phyloP scores from a whole-genome alignment of 2,888 invertebrate genomes.

The Abscondita cerata region DNA sequence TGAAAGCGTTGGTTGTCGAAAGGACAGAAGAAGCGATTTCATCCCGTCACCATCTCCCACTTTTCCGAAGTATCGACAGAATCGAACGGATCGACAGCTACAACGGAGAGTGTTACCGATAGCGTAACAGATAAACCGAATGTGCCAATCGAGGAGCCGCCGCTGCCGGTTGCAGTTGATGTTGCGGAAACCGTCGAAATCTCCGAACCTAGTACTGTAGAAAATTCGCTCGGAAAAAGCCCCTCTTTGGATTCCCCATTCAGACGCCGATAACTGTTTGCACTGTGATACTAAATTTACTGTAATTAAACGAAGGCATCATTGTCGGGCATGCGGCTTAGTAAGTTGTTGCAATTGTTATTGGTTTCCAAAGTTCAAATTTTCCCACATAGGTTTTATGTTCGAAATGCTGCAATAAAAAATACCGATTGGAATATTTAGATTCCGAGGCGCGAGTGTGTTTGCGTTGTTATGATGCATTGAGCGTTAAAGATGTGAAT shows the following conservation, averaged over 20 bases:
- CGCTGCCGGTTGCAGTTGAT: background rate
- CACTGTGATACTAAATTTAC: constrained; percentile 83
- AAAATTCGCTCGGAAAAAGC: constrained; percentile 57
- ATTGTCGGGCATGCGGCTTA: constrained; percentile 87
- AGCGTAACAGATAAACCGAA: constrained; percentile 12
- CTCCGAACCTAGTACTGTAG: background rate
- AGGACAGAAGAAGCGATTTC: constrained; percentile 41
- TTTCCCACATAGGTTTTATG: constrained; percentile 83
- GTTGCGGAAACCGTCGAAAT: background rate
- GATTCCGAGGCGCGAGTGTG: constrained; percentile 82
- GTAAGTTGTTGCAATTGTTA: constrained; percentile 55
- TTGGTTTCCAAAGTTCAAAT: too few species aligned
- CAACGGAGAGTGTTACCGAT: constrained; percentile 34
- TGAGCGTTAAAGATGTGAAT: constrained; percentile 50
- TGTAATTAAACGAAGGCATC: constrained; percentile 82
- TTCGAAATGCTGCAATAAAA: constrained; percentile 77
- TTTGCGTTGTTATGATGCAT: constrained; percentile 70
- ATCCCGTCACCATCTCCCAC: constrained; percentile 53
- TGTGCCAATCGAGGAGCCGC: background rate
- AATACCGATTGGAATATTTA: constrained; percentile 74
- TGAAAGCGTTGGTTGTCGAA: constrained; percentile 42
- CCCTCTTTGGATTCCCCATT: constrained; percentile 88
- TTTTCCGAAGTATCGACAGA: constrained; percentile 46
- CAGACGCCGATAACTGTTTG: constrained; percentile 81
- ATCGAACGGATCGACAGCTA: constrained; percentile 39